Conservation (phyloP, 2,113 vertebrate species). For the Cardinalis cardinalis region DNA sequence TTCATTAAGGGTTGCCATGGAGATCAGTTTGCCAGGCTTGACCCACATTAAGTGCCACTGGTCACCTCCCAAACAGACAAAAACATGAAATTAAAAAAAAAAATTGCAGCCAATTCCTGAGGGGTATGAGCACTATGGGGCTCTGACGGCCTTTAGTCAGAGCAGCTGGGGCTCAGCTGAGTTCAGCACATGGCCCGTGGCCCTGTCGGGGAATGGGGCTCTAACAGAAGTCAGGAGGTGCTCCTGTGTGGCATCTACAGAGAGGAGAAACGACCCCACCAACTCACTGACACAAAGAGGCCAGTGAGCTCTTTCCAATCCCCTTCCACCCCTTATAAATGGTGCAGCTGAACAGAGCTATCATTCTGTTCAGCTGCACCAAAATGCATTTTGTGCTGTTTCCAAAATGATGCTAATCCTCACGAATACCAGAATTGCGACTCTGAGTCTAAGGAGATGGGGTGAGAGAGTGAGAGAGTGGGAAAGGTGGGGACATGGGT, state of each 20-base stretch:
- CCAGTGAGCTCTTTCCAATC: not conserved
- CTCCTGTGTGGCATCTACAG: not conserved
- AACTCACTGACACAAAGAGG: not conserved
- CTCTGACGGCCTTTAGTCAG: not conserved
- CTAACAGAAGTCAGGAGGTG: not conserved
- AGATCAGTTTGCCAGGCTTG: slow-evolving; percentile 66
- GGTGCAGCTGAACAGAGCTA: not conserved
- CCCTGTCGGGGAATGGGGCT: not conserved
- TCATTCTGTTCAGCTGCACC: not conserved
- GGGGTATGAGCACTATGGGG: not conserved
- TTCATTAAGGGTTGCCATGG: slow-evolving; percentile 72
- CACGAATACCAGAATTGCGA: not conserved
- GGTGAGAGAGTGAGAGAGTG: rapidly evolving
- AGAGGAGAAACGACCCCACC: not conserved
- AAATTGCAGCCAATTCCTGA: slow-evolving; percentile 29
- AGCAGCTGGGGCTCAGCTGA: slow-evolving; percentile 19
- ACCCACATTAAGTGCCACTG: slow-evolving; percentile 70
- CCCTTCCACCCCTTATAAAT: not conserved
- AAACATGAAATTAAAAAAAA: slow-evolving; percentile 55
- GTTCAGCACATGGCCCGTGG: not conserved
- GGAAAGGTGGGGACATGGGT: not conserved
- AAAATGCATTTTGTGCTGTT: not conserved
- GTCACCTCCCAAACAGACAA: slow-evolving; percentile 62
- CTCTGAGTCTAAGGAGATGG: not conserved
- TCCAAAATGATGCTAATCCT: not conserved